Conservation (phyloP, 2,113 vertebrate species). For the Himantopus leucocephalus region DNA sequence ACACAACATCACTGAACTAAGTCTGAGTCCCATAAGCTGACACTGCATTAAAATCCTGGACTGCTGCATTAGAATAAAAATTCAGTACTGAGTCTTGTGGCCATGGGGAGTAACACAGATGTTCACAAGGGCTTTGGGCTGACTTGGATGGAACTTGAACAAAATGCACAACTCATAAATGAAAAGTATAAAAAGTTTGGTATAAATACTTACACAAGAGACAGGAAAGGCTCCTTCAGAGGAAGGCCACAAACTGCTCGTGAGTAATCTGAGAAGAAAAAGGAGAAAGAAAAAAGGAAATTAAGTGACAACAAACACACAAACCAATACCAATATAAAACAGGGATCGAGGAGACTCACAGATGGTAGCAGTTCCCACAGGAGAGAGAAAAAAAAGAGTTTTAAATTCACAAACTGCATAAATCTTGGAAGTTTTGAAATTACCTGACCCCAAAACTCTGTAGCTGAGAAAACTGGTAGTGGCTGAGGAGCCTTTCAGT, state of each 20-base stretch:
- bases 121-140: background rate
- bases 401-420: background rate
- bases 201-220: slow-evolving; percentile 66
- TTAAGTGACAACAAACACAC: slow-evolving; percentile 28
- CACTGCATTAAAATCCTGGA: background rate
- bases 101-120: background rate
- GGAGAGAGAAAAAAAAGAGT: background rate
- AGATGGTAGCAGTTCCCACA: background rate
- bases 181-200: slow-evolving; percentile 10
- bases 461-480: background rate
- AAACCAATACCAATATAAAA: background rate
- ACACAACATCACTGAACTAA: background rate
- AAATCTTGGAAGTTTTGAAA: background rate
- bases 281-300: slow-evolving; percentile 30
- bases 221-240: slow-evolving; percentile 23
- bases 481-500: background rate
- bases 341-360: background rate
- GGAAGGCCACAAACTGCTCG: slow-evolving; percentile 50
- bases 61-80: background rate
- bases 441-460: background rate
- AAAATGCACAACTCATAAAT: background rate
- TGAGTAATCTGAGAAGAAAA: slow-evolving; percentile 53
- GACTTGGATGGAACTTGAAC: background rate
- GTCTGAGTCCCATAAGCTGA: background rate
- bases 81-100: background rate